phyloP scores from a whole-genome alignment of 2,113 vertebrate species.

The Grallaria varia region DNA sequence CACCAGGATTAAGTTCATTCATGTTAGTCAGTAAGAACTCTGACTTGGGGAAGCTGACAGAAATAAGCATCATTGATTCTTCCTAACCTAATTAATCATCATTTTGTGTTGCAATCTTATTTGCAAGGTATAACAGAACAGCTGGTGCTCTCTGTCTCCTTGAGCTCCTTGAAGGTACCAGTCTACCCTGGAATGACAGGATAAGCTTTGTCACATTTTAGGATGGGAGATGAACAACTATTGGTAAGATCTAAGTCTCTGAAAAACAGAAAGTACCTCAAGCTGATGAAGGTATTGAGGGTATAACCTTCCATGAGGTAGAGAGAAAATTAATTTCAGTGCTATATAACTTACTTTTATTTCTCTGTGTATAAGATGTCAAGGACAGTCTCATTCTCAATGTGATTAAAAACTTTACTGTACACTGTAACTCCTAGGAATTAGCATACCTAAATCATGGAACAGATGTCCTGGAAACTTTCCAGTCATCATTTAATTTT shows the following conservation, averaged over 20 bases:
- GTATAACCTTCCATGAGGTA: background rate
- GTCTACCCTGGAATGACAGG: background rate
- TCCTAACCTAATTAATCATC: background rate
- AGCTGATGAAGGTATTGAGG: background rate
- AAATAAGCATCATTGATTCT: background rate
- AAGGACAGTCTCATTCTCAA: background rate
- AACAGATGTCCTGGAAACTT: conserved; percentile 25
- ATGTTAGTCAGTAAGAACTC: background rate
- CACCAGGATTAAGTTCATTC: background rate
- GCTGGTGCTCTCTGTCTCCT: background rate
- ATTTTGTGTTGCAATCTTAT: background rate
- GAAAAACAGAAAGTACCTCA: background rate
- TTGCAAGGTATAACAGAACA: background rate
- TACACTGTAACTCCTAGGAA: background rate
- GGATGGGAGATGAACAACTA: background rate
- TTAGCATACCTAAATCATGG: background rate
- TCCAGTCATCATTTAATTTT: background rate
- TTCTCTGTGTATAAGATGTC: background rate
- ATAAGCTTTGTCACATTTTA: background rate
- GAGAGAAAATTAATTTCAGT: background rate
- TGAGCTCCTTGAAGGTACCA: background rate
- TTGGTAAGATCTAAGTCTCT: background rate
- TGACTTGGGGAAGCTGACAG: background rate
- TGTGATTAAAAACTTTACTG: background rate
- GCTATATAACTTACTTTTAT: background rate